phyloP scores from a whole-genome alignment of 2,888 invertebrate genomes.

The Blastobasis lacticolella region DNA sequence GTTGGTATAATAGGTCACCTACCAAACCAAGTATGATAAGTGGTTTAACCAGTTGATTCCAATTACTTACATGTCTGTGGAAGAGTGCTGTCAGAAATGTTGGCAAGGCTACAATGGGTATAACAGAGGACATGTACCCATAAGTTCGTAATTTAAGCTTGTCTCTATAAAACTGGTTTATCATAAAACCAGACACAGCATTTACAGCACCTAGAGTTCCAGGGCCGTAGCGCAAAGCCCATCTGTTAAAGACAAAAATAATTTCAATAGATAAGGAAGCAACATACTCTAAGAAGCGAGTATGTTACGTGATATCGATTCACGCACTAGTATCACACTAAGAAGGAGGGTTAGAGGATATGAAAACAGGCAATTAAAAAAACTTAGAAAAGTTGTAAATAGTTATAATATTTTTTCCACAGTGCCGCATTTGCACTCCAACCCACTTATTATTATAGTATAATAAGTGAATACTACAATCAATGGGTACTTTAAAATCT shows the following conservation, averaged over 20 bases:
- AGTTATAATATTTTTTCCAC: neutral
- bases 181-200: conserved; percentile 67
- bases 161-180: conserved; percentile 77
- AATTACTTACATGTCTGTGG: conserved; percentile 72
- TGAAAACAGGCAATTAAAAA: neutral
- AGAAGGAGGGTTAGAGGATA: too few relatives aligned
- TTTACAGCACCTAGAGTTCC: conserved; percentile 65
- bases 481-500: too few relatives aligned
- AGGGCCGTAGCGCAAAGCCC: conserved; percentile 67
- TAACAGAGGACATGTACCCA: conserved; percentile 75
- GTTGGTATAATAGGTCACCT: too few relatives aligned
- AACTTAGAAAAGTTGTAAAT: neutral
- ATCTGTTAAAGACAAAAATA: conserved; percentile 31
- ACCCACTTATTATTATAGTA: too few relatives aligned
- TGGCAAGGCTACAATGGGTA: conserved; percentile 77
- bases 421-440: too few relatives aligned
- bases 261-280: neutral
- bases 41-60: conserved; percentile 3
- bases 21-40: too few relatives aligned
- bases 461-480: too few relatives aligned
- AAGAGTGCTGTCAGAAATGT: conserved; percentile 64
- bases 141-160: conserved; percentile 74
- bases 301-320: too few relatives aligned
- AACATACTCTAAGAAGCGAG: neutral
- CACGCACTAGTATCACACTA: too few relatives aligned